Evolutionary conservation across 2,888 invertebrate genomes (phyloP), one percentile per base, ranked within the genome.

Genomic region (Rhopalosiphum nymphaeae): DNA sequence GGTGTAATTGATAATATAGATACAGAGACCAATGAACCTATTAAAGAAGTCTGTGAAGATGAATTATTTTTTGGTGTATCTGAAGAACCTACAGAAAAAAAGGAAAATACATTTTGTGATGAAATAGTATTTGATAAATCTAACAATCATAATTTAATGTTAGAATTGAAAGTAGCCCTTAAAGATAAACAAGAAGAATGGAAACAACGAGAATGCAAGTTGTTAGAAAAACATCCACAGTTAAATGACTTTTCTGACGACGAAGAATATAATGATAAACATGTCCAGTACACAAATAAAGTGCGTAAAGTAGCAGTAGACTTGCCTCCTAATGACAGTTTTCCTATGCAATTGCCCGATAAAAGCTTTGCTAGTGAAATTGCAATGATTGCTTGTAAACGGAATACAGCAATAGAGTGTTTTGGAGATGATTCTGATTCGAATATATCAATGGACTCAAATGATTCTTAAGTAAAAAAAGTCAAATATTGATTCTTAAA

Each of bases 61-160:
- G 91, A 94, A 49, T 94, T 94, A 67, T 94, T 94, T 86, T 42
- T 94, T 87, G 94, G 94, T 16, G n/a, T 94, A 67, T 94, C 94
- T 42, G 94, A 91, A 53, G 57, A 94, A 53, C 1, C 29, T 36
- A 25, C 36, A n/a, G 86, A 61, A 67, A 25, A 61, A 21, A 25
- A 26, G 1, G 53, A 91, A 16, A 61, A 67, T 87, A 86, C 13
- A 91, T 49, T 57, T 67, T 61, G 16, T 29, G 25, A 86, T n/a
- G 86, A 94, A n/a, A 67, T 49, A 44, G 7, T 94, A 84, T 94
- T 91, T 67, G 94, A 94, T 61, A 94, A 85, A 0, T 86, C 90
- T 4, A 90, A 91, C 53, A 94, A 94, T 53, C 49, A 61, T 46
- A 87, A 86, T 87, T 91, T 94, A 61, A 94, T 94, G 56, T 86